A percentile compares a stretch with the other conserved stretches of the same genome.
phyloP scores from a whole-genome alignment of 2,888 invertebrate species.

The Apocheima hispidaria region DNA sequence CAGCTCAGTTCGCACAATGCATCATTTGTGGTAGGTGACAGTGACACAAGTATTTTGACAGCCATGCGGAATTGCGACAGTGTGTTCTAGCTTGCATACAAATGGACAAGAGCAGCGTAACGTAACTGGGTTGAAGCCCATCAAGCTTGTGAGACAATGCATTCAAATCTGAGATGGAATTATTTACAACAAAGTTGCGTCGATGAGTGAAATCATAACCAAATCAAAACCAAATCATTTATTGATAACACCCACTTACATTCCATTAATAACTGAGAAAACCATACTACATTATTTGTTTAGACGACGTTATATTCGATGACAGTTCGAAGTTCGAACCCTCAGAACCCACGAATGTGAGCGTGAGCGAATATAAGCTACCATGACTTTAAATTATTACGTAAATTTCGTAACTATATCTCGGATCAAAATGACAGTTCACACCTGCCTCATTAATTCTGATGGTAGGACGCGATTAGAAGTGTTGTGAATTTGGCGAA shows the following conservation, averaged over 20 bases:
- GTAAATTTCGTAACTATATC: constrained; percentile 32
- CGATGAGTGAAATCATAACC: too few species aligned
- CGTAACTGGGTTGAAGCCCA: constrained; percentile 15
- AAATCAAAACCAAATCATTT: too few species aligned
- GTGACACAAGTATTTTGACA: constrained; percentile 43
- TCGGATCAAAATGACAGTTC: constrained; percentile 46
- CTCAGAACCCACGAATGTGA: not conserved
- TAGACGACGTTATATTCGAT: too few species aligned
- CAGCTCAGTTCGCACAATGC: constrained; percentile 48
- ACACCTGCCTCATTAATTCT: constrained; percentile 62
- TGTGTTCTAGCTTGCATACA: constrained; percentile 23
- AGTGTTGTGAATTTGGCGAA: constrained; percentile 53
- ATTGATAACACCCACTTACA: too few species aligned
- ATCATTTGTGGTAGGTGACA: constrained; percentile 51
- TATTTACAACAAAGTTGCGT: not conserved
- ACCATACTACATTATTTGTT: too few species aligned
- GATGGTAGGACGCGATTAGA: constrained; percentile 58
- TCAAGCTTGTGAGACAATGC: constrained; percentile 17
- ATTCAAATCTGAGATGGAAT: constrained; percentile 14
- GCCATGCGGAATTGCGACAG: constrained; percentile 43
- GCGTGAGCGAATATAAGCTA: constrained; percentile 10
- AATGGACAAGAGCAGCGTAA: constrained; percentile 12
- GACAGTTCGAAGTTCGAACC: constrained; percentile 9
- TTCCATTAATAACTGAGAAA: too few species aligned
- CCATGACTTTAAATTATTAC: constrained; percentile 7